Base-by-base conservation (phyloP, 2,113 vertebrate genomes). In the Rattus rattus region DNA sequence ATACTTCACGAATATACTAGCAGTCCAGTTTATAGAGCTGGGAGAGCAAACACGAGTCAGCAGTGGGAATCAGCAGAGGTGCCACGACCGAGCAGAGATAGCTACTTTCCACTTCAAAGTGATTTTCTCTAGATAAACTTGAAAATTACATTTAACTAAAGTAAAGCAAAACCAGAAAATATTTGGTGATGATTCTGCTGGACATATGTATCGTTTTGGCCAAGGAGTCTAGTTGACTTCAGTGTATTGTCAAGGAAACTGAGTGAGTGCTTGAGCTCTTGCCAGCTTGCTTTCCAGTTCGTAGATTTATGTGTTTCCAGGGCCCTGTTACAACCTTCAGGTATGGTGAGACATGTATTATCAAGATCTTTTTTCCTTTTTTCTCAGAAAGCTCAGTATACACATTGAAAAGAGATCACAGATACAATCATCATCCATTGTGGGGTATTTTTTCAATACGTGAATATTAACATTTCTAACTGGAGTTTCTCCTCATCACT, bases 141-240 rank as follows among this genome's bases (percentile, higher is more conserved):
- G 56, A 95, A 95, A 95, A 77, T 59, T n/a, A 86, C 8, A 73
- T 72, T 94, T 94, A 81, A 47, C 3, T 67, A 94, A 56, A 75
- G 49, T 91, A 70, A 63, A 91, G 76, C 7, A 72, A 56, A 92
- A 12, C 2, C 1, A 54, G 80, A 76, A 92, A 56, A 47, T 52
- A 56, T 69, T 90, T 12, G 6, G 39, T 9, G 39, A 28, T 73
- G 22, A 69, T 83, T 94, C 36, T 28, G 88, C 54, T 91, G 85
- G 59, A 4, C 3, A 61, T 54, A 72, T 30, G 63, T 47, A 54
- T 12, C 75, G 4, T 20, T 85, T 75, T 49, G 30, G 49, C 14
- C 17, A 81, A 76, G 28, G 10, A 84, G 2, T 84, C 43, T 20
- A n/a, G n/a, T 30, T 75, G 73, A 26, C n/a, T 93, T 92, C 88